A percentile compares a stretch with the other conserved stretches of the same genome.
These are phyloP conservation scores for Okamejei kenojei DNA, from an alignment of 2,797 vertebrate genomes.

Conservation along the genomic window DNA sequence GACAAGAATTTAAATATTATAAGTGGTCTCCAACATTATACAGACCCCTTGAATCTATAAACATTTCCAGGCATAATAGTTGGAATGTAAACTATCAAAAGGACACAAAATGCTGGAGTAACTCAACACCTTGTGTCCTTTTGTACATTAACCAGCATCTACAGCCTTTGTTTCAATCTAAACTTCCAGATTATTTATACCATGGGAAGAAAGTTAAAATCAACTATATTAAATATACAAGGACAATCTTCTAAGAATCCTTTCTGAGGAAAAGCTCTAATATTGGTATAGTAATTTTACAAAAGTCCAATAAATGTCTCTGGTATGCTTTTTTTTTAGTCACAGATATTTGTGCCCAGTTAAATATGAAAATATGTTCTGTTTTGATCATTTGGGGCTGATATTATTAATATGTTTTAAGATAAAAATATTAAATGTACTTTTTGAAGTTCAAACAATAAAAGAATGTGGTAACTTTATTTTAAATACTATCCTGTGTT, in stretches of 20 bases:
- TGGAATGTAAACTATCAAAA: not conserved
- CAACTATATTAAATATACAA: not conserved
- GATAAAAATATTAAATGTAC: constrained; percentile 8
- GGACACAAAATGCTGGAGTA: too few relatives aligned
- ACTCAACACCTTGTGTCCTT: too few relatives aligned
- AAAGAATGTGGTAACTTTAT: not conserved
- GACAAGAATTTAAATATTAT: not conserved
- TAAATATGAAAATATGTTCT: not conserved
- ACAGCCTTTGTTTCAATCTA: too few relatives aligned
- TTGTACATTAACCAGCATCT: too few relatives aligned
- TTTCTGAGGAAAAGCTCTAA: not conserved
- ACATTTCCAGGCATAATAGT: not conserved
- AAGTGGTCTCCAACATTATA: not conserved
- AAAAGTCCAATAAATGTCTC: not conserved
- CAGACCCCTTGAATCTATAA: not conserved
- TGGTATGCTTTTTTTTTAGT: not conserved
- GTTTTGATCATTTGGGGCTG: not conserved
- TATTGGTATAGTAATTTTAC: not conserved
- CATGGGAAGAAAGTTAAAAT: not conserved
- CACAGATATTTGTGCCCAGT: constrained; percentile 5
- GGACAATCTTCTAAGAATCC: not conserved
- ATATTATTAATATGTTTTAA: constrained; percentile 3
- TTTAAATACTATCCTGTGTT: not conserved
- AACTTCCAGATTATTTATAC: not conserved
- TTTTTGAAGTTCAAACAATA: not conserved